Evolutionary conservation across 1,140 invertebrate genomes (phyloP), one percentile per base, ranked within the genome.

Genomic region (Laodelphax striatellus): DNA sequence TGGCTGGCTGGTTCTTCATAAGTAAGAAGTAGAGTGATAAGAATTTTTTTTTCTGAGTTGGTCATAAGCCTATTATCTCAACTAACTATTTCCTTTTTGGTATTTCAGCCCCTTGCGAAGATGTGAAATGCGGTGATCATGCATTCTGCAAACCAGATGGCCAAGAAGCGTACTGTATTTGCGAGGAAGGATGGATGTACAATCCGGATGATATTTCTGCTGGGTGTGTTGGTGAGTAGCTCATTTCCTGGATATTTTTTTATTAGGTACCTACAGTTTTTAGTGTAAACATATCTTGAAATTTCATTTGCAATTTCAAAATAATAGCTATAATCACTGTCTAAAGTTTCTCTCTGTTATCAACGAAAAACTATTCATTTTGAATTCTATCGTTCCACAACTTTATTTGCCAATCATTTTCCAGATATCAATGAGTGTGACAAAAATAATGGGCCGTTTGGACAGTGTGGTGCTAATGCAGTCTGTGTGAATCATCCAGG

Each of bases 391-490:
- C 56, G n/a, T n/a, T 31, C 57, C 44, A 57, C 61, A 19, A 56
- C 44, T 43, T 5, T 5, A 53, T 52, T n/a, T n/a, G n/a, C n/a
- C n/a, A n/a, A 64, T 68, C 43, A 31, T 24, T 62, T 65, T 69
- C n/a, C 62, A 85, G 92, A 96, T 73, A 88, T 98, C 62, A 83
- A 98, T 71, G 95, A 98, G 77, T 98, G 95, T 70, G 89, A 92
- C 67, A 75, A 75, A 38, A 71, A 81, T 11, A 80, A 86, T 67
- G 90, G 89, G 57, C 83, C 84, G 8, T 85, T 80, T 43, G 90
- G 90, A 62, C 79, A 85, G 59, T 96, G 93, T 73, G 91, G 90
- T 14, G 74, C 76, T 61, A 91, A 94, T 71, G 85, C 92, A 8
- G 70, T 82, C n/a, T 96, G 94, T 71, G 82, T 81, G 5, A 95